A percentile compares a stretch with the other conserved stretches of the same genome.
Conservation (phyloP, 2,888 invertebrate genomes). For the Hololepta plana region DNA sequence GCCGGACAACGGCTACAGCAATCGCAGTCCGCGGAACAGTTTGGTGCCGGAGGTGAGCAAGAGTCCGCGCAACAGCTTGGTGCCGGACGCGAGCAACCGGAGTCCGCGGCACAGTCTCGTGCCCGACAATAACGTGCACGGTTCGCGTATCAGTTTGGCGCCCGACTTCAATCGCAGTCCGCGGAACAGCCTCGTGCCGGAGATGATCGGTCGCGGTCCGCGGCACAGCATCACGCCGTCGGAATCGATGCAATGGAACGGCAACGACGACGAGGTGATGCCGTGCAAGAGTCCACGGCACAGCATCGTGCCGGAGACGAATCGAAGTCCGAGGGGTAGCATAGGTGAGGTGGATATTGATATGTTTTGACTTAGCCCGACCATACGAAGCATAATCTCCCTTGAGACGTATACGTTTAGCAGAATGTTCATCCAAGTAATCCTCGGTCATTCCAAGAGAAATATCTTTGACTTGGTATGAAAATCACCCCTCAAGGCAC, state of each 20-base stretch:
- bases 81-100: constrained; percentile 26
- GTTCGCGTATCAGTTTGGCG: constrained; percentile 24
- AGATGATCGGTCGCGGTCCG: constrained; percentile 21
- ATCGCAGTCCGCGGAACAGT: constrained; percentile 37
- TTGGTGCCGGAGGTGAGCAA: constrained; percentile 15
- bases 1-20: constrained; percentile 36
- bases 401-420: too few species aligned
- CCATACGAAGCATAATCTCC: too few species aligned
- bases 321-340: constrained; percentile 31
- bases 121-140: constrained; percentile 31
- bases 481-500: too few species aligned
- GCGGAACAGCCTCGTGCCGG: constrained; percentile 30
- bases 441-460: too few species aligned
- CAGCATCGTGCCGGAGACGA: constrained; percentile 37
- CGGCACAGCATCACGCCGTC: constrained; percentile 24
- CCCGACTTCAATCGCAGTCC: constrained; percentile 29
- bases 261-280: constrained; percentile 31
- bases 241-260: constrained; percentile 29
- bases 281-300: constrained; percentile 34
- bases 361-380: too few species aligned
- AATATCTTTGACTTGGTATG: too few species aligned
- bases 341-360: too few species aligned
- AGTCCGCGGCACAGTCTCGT: constrained; percentile 45
- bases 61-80: constrained; percentile 35
- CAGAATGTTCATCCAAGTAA: too few species aligned